Evolutionary conservation across 2,113 vertebrate species (phyloP), one percentile per base, ranked within the genome.

Genomic region (Malurus melanocephalus): DNA sequence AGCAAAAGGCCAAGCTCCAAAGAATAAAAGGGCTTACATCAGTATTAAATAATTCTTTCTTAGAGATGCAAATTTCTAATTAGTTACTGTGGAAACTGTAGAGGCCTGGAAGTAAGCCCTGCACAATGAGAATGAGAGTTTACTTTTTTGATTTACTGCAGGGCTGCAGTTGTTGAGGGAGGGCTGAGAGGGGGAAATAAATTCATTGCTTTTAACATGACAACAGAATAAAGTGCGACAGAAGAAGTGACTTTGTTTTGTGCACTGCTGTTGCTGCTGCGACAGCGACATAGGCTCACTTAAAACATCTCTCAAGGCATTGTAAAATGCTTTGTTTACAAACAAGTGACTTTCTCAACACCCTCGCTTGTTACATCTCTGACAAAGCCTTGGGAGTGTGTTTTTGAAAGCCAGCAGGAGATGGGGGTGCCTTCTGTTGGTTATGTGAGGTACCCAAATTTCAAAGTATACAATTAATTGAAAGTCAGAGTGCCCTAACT

Each of bases 41-140:
- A 95, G 98, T 97, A 98, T 98, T 97, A 98, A 98, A 98, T 98
- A 98, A 98, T 98, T 97, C 97, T 97, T 92, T 95, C 96, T 97
- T 97, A 97, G 97, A 97, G 97, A 98, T 98, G 97, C 97, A 98
- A 97, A 98, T 98, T 98, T 98, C 97, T 97, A 97, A 97, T 98
- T 97, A 97, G 97, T 98, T 97, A 98, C 97, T 98, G 97, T 98
- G 97, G 97, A 97, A 97, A 98, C 97, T 97, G 94, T 96, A 97
- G 96, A 94, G 95, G 96, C 94, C 96, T 98, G 96, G 96, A 97
- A 97, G 95, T 97, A 97, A 98, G 96, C 96, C 94, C 92, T 75
- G 93, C 89, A 98, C 97, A 98, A 98, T 97, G 96, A 97, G 97
- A 96, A 94, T 96, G 96, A 96, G 97, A 97, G 97, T 98, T 98